Conservation (phyloP, 2,888 invertebrate species). For the Drosophila picticornis region DNA sequence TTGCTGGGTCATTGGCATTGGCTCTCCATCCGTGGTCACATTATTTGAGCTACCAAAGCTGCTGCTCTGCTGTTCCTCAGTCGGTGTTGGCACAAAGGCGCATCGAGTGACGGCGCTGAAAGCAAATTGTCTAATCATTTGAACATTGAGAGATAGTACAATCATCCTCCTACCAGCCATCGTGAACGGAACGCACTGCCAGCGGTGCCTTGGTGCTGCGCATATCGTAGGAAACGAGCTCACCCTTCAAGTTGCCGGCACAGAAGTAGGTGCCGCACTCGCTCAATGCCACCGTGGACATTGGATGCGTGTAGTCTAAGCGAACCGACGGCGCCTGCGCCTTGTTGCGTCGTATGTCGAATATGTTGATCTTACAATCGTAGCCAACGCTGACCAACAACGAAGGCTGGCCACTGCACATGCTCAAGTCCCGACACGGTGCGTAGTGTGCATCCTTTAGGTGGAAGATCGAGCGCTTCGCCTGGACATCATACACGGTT, state of each 20-base stretch:
- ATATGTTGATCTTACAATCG: slow-evolving; percentile 84
- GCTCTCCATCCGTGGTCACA: slow-evolving; percentile 44
- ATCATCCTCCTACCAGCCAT: slow-evolving; percentile 47
- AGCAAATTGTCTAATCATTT: neutral
- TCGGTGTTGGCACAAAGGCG: slow-evolving; percentile 78
- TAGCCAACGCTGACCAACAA: slow-evolving; percentile 84
- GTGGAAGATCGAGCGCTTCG: slow-evolving; percentile 79
- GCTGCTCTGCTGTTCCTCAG: slow-evolving; percentile 58
- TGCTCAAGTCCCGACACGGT: slow-evolving; percentile 84
- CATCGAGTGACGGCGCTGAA: slow-evolving; percentile 75
- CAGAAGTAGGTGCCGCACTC: slow-evolving; percentile 84
- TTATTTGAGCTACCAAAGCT: slow-evolving; percentile 69
- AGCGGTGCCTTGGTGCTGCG: slow-evolving; percentile 79
- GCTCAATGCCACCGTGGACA: slow-evolving; percentile 82
- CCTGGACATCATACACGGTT: slow-evolving; percentile 81
- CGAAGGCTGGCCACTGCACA: slow-evolving; percentile 79
- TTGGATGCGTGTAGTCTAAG: slow-evolving; percentile 77
- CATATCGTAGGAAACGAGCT: slow-evolving; percentile 83
- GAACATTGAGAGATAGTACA: too few species aligned
- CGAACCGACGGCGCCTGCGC: slow-evolving; percentile 68
- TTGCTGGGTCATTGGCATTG: slow-evolving; percentile 32
- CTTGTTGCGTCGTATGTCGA: slow-evolving; percentile 82
- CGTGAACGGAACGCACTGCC: slow-evolving; percentile 76
- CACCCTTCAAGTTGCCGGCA: slow-evolving; percentile 84
- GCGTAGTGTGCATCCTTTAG: slow-evolving; percentile 81